These are phyloP conservation scores for Philopedon plagiatum DNA, from an alignment of 2,888 invertebrate species.

Conservation along the genomic window DNA sequence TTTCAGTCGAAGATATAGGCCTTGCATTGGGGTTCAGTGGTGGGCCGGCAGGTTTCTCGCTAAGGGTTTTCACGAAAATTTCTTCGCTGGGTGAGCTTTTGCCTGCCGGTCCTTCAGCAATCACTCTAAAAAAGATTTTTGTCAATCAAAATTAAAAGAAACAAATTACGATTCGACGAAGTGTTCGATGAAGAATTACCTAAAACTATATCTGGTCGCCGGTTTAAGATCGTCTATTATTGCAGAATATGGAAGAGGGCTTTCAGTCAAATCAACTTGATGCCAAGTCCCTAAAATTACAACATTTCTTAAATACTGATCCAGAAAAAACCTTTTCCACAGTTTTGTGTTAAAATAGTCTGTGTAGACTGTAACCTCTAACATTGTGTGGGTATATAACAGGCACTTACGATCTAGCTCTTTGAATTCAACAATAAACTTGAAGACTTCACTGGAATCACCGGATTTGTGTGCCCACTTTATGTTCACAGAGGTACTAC, in stretches of 20 bases:
- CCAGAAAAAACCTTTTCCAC: no score
- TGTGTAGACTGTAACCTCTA: no score
- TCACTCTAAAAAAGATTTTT: conserved; percentile 65
- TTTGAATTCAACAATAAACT: conserved; percentile 79
- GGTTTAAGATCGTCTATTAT: conserved; percentile 79
- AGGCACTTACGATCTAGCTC: conserved; percentile 73
- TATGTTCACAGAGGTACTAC: conserved; percentile 81
- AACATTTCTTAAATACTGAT: not conserved
- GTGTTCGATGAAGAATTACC: conserved; percentile 64
- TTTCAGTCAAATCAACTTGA: conserved; percentile 76
- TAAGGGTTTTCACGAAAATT: conserved; percentile 76
- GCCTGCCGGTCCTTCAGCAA: conserved; percentile 83
- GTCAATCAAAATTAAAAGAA: not conserved
- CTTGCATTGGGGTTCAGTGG: conserved; percentile 78
- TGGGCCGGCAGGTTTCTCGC: conserved; percentile 80
- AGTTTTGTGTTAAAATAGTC: no score
- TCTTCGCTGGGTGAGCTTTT: conserved; percentile 78
- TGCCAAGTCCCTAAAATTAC: conserved; percentile 73
- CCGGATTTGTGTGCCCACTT: conserved; percentile 81
- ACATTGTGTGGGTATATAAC: not conserved
- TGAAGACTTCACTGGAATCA: conserved; percentile 80
- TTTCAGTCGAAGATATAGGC: conserved; percentile 81
- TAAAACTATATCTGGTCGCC: conserved; percentile 79
- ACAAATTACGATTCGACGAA: no score
- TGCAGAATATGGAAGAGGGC: conserved; percentile 75